phyloP scores from a whole-genome alignment of 2,888 invertebrate species.

The Spodoptera exigua region DNA sequence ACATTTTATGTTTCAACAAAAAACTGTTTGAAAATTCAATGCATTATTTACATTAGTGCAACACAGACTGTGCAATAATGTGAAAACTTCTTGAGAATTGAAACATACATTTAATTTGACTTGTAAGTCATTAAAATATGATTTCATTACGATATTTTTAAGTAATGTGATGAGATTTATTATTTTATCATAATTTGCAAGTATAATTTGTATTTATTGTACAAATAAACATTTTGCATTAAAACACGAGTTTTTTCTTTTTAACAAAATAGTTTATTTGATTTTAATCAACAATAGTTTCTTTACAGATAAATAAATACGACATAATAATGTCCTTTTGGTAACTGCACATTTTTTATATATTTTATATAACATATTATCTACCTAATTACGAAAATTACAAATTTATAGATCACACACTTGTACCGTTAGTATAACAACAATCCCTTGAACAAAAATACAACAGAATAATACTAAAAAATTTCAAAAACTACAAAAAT shows the following conservation, averaged over 20 bases:
- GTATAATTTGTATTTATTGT: constrained; percentile 89
- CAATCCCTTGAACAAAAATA: constrained; percentile 13
- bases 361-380: too few species aligned
- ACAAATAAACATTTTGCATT: constrained; percentile 88
- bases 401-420: constrained; percentile 23
- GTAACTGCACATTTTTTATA: constrained; percentile 14
- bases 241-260: constrained; percentile 68
- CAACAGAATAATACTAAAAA: background rate
- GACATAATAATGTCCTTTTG: constrained; percentile 17
- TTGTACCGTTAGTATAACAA: constrained; percentile 9
- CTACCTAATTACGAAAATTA: too few species aligned
- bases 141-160: constrained; percentile 74
- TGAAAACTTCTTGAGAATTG: constrained; percentile 63
- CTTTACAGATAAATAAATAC: constrained; percentile 17
- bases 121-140: constrained; percentile 64
- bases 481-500: too few species aligned
- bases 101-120: constrained; percentile 63
- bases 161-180: constrained; percentile 85
- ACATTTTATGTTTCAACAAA: constrained; percentile 56
- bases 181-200: constrained; percentile 85
- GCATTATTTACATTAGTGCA: constrained; percentile 62
- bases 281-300: constrained; percentile 36
- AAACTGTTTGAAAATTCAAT: constrained; percentile 61
- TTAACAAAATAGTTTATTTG: constrained; percentile 55
- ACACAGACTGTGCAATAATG: constrained; percentile 78